phyloP scores from a whole-genome alignment of 2,113 vertebrate species.

The Zootoca vivipara region DNA sequence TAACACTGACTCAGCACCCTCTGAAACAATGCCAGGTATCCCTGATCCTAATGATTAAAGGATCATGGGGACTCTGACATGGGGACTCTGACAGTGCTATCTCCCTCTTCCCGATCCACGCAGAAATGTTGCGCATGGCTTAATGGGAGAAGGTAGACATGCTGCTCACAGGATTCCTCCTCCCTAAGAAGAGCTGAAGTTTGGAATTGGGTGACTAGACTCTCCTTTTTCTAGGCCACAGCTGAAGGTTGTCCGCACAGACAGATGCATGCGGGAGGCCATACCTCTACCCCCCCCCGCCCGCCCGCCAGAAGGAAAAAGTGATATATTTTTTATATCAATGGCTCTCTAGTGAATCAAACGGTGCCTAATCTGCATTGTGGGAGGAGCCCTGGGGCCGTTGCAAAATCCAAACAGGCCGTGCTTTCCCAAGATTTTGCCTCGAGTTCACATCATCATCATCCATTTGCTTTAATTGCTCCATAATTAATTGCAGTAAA shows the following conservation, averaged over 20 bases:
- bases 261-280: too few relatives aligned
- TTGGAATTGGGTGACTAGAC: background rate
- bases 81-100: background rate
- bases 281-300: background rate
- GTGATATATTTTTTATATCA: background rate
- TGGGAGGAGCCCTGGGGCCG: background rate
- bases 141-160: background rate
- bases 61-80: background rate
- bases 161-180: background rate
- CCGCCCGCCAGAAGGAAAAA: too few relatives aligned
- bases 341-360: background rate
- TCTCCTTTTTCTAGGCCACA: too few relatives aligned
- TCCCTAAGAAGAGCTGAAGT: background rate
- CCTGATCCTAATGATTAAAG: background rate
- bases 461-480: background rate
- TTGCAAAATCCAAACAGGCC: background rate
- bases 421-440: background rate
- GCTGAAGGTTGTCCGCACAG: background rate
- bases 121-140: background rate
- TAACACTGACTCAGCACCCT: background rate
- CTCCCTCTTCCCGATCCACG: too few relatives aligned
- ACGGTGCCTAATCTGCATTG: background rate
- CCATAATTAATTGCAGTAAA: conserved; percentile 8
- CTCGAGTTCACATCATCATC: background rate
- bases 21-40: background rate